Base-by-base conservation (phyloP, 2,797 vertebrate genomes). In the Crotalus adamanteus region DNA sequence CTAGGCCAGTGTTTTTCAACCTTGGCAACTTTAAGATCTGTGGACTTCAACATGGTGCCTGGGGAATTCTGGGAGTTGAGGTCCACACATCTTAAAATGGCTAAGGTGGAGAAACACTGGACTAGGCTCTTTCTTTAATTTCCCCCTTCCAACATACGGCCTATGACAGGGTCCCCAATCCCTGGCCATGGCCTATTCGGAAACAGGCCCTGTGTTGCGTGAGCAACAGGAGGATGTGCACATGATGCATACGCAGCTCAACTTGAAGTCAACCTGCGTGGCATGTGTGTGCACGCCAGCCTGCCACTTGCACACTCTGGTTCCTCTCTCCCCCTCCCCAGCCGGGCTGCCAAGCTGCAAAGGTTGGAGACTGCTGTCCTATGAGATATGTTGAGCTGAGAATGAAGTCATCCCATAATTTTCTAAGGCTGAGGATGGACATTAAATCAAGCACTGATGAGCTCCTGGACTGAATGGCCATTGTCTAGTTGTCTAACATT, bases 241-340 rank as follows among this genome's bases (percentile, higher is more conserved):
- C 61, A 28, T 0, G 9, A 28, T 63, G 9, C 11, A 1, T 4
- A 26, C 0, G 1, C 26, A 63, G 61, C 61, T 63, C 26, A 14
- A n/a, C 28, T 6, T 65, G 63, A 4, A 65, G 63, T 65, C 13
- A 0, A 65, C 4, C 13, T 65, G 4, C 13, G 2, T 65, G 63
- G 13, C 4, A 11, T 16, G 4, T n/a, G 13, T 2, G 1, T 65
- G 13, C 0, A 65, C 0, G 5, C 63, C 13, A 5, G 4, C 13
- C 13, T 31, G 4, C 28, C 0, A 13, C 28, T 65, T 65, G 63
- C n/a, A n/a, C 12, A 5, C 28, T n/a, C 12, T 28, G n/a, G 12
- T 65, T 65, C 28, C 28, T 13, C 13, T 65, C 28, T 2, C 63
- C 2, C 28, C 63, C 28, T n/a, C 63, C 28, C 28, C 13, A 65